Base-by-base conservation (phyloP, 2,113 vertebrate species). In the Callospermophilus lateralis region DNA sequence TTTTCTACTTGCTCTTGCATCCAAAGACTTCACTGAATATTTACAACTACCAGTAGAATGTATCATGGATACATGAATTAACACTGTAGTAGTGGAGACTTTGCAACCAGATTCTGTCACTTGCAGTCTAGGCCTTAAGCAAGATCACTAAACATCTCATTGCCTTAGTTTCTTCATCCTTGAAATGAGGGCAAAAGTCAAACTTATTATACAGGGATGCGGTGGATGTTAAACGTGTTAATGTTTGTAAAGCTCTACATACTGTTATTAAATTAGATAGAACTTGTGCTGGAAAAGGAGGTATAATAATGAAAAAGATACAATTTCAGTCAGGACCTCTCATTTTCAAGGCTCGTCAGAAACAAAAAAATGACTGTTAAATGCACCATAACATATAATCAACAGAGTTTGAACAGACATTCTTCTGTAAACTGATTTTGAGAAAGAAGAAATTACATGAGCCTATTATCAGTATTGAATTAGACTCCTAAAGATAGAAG, bases 381-480 rank as follows among this genome's bases (percentile, higher is more conserved):
- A 26, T 42, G 30, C 3, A 86, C 63, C 15, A 28, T 58, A 39
- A 32, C 12, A 26, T 26, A 77, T 34, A 68, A 80, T 32, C 39
- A 94, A 55, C 28, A 90, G 20, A 67, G 2, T 34, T 92, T 68
- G 51, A 80, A 61, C 12, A 89, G n/a, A 94, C 63, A n/a, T 72
- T 95, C 20, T 15, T 73, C 42, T 84, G 8, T 93, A 93, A 93
- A 86, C 17, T 79, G 8, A 89, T 76, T 94, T 86, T 79, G 58
- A 88, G 65, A 89, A 93, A 89, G 48, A 65, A 68, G 16, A 80
- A 87, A 72, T 67, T 24, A 55, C 61, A 53, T 74, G 28, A 34
- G 22, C 7, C 1, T 80, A 22, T 95, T 81, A 68, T 5, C 22
- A 90, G 10, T 10, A 77, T 30, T 68, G 32, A 32, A 63, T 77